These are phyloP conservation scores for Drymodes brunneopygia DNA, from an alignment of 2,113 vertebrate species.

Conservation along the genomic window DNA sequence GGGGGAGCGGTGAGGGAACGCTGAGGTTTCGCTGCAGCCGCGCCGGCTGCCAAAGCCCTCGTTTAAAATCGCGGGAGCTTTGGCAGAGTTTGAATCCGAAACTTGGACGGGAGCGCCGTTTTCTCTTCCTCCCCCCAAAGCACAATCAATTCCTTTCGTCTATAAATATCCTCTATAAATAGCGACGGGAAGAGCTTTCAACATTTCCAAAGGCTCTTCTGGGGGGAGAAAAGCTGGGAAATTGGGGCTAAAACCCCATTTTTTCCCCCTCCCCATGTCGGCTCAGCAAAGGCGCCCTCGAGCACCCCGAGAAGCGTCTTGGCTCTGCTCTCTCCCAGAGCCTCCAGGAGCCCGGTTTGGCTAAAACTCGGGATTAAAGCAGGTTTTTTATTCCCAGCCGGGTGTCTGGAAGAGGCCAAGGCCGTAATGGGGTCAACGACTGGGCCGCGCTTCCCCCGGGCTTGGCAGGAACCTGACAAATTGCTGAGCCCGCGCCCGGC, in stretches of 20 bases:
- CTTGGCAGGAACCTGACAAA: conserved; percentile 36
- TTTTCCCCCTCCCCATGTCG: accelerated
- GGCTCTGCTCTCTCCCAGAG: background rate
- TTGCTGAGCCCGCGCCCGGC: background rate
- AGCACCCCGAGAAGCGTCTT: background rate
- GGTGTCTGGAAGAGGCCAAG: background rate
- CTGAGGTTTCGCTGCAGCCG: background rate
- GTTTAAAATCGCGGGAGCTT: background rate
- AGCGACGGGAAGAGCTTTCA: background rate
- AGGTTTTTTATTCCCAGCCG: background rate
- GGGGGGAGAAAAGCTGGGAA: background rate
- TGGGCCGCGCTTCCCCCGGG: background rate
- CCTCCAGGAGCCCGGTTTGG: background rate
- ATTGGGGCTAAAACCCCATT: background rate
- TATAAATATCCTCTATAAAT: background rate
- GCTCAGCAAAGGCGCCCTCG: background rate
- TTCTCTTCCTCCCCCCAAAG: background rate
- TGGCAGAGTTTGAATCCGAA: background rate
- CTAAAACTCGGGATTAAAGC: background rate
- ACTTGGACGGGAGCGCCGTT: background rate
- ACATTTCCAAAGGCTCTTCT: background rate
- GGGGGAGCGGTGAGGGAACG: background rate
- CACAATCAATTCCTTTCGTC: background rate
- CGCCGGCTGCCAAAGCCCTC: background rate
- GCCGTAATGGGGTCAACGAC: background rate